Evolutionary conservation across 2,797 vertebrate species (phyloP).

Genomic region (Hafferia zeledoni): DNA sequence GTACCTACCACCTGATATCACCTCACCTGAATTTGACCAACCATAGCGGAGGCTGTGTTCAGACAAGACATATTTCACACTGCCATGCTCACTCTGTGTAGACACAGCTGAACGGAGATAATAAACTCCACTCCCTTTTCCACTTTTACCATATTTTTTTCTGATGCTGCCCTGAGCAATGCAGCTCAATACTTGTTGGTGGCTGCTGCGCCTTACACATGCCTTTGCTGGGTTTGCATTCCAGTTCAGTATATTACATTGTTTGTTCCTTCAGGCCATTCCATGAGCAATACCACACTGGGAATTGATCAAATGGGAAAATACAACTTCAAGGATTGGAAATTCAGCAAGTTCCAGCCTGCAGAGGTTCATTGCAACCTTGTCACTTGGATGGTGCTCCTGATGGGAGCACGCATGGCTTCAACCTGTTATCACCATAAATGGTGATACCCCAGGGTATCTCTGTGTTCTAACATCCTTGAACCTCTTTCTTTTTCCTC

Average conservation of each 20-base stretch:
- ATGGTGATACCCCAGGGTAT: background rate
- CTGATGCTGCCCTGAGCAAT: background rate
- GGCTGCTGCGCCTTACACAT: background rate
- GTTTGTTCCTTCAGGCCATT: background rate
- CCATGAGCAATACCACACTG: background rate
- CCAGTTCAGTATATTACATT: background rate
- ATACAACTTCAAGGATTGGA: background rate
- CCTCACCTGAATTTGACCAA: constrained; percentile 65
- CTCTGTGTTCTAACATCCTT: background rate
- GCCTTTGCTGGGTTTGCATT: background rate
- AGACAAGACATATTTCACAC: background rate
- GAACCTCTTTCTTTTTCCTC: background rate
- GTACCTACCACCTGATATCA: constrained; percentile 60
- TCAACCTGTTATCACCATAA: background rate
- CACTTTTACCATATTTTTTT: background rate
- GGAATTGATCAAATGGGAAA: background rate
- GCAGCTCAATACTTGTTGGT: constrained; percentile 39
- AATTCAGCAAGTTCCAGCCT: background rate
- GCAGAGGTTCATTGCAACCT: background rate
- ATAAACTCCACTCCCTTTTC: background rate
- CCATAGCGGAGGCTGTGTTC: background rate
- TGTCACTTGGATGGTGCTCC: background rate
- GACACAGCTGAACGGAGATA: background rate
- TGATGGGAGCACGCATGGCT: background rate
- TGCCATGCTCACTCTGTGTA: background rate